phyloP scores from a whole-genome alignment of 2,113 vertebrate genomes.

The Protobothrops flavoviridis region DNA sequence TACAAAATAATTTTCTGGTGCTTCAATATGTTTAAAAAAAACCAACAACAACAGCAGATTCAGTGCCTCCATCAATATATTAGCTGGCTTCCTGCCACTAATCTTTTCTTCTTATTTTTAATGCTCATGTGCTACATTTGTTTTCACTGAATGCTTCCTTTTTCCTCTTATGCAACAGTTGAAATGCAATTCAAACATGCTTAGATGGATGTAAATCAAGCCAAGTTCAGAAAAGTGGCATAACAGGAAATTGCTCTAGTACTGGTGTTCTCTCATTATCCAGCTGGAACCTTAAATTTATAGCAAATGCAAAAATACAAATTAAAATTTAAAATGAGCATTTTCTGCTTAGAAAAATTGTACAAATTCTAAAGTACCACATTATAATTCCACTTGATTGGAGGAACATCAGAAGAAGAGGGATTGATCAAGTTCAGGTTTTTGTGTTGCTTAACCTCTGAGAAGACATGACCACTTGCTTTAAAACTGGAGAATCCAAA shows the following conservation, averaged over 20 bases:
- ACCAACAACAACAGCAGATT: background rate
- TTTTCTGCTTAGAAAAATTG: background rate
- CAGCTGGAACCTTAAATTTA: background rate
- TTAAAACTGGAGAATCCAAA: background rate
- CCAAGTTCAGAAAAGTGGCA: background rate
- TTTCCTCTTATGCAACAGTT: background rate
- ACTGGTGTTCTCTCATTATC: background rate
- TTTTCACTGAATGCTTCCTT: background rate
- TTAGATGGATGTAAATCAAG: background rate
- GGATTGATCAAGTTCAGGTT: background rate
- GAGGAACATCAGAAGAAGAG: background rate
- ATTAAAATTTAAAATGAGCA: background rate
- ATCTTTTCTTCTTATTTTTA: constrained; percentile 1
- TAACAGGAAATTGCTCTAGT: background rate
- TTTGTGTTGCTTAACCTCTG: background rate
- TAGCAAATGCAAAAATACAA: background rate
- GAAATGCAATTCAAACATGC: background rate
- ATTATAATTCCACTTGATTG: background rate
- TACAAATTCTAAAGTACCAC: background rate
- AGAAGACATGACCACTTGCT: background rate
- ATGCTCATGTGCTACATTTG: constrained; percentile 4
- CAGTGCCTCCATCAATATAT: constrained; percentile 21
- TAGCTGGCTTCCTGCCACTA: background rate
- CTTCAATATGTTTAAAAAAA: background rate
- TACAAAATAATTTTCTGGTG: background rate